phyloP scores from a whole-genome alignment of 2,888 invertebrate genomes.

The Tetramorium bicarinatum region DNA sequence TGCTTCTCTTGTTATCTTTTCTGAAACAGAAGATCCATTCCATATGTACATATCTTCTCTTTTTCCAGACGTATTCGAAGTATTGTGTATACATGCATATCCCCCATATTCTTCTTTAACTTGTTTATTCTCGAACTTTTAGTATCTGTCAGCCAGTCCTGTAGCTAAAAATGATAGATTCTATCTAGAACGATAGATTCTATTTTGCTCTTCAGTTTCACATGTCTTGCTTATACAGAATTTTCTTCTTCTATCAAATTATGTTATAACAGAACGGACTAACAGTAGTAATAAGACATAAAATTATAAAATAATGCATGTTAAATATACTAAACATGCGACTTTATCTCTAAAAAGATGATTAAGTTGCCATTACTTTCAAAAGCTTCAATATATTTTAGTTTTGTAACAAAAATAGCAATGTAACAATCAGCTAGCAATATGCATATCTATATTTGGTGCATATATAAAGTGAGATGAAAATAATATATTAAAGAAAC shows the following conservation, averaged over 20 bases:
- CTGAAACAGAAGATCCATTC: constrained; percentile 81
- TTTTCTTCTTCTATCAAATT: constrained; percentile 27
- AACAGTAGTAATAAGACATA: constrained; percentile 54
- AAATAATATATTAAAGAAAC: neutral
- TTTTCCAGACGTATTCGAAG: constrained; percentile 1
- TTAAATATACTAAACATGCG: constrained; percentile 13
- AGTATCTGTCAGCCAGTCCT: constrained; percentile 53
- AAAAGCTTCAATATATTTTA: constrained; percentile 12
- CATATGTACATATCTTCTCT: constrained; percentile 21
- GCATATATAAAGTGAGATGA: neutral
- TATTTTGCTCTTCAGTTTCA: constrained; percentile 36
- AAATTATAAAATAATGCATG: constrained; percentile 39
- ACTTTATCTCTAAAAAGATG: constrained; percentile 10
- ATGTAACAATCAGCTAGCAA: neutral
- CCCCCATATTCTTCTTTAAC: constrained; percentile 25
- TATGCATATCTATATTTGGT: neutral
- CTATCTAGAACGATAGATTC: neutral
- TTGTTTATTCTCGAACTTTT: constrained; percentile 37
- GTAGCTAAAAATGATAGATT: constrained; percentile 38
- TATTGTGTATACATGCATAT: constrained; percentile 50
- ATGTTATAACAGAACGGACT: constrained; percentile 61
- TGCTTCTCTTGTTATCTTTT: constrained; percentile 72
- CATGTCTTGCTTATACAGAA: constrained; percentile 18
- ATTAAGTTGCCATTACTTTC: neutral
- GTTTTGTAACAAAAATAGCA: constrained; percentile 1